phyloP scores from a whole-genome alignment of 1,140 invertebrate species.

The fruit fly (Drosophila melanogaster) region DNA sequence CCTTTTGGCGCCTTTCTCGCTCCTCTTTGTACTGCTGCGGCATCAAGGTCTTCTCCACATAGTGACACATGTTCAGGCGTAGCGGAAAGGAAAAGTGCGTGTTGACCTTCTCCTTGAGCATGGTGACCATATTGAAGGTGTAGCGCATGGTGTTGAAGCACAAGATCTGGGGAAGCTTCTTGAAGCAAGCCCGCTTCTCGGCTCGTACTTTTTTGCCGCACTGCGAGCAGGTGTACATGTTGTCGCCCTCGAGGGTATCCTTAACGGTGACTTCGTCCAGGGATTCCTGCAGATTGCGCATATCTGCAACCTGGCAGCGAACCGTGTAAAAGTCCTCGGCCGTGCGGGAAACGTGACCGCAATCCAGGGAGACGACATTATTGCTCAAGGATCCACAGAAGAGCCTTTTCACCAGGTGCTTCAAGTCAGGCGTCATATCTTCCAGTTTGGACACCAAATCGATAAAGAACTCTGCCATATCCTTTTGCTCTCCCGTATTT shows the following conservation, averaged over 20 bases:
- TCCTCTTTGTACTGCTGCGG: slow-evolving; percentile 91
- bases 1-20: slow-evolving; percentile 48
- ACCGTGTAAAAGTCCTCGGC: slow-evolving; percentile 98
- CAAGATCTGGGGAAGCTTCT: slow-evolving; percentile 95
- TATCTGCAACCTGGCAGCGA: slow-evolving; percentile 97
- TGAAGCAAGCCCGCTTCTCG: slow-evolving; percentile 97
- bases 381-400: slow-evolving; percentile 97
- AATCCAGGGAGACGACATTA: slow-evolving; percentile 97
- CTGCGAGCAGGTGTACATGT: slow-evolving; percentile 98
- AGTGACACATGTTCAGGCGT: slow-evolving; percentile 96
- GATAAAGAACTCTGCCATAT: slow-evolving; percentile 99
- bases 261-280: slow-evolving; percentile 98
- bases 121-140: slow-evolving; percentile 98
- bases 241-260: slow-evolving; percentile 97
- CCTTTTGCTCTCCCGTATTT: slow-evolving; percentile 98
- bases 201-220: slow-evolving; percentile 97
- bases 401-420: slow-evolving; percentile 94
- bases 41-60: slow-evolving; percentile 97
- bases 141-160: slow-evolving; percentile 99
- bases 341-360: slow-evolving; percentile 96
- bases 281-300: slow-evolving; percentile 97
- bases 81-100: slow-evolving; percentile 99
- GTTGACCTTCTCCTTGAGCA: slow-evolving; percentile 98
- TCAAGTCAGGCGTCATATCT: slow-evolving; percentile 96
- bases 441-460: slow-evolving; percentile 97